Evolutionary conservation across 2,797 vertebrate genomes (phyloP), one percentile per base, ranked within the genome.

Genomic region (Arnoldichthys spilopterus): DNA sequence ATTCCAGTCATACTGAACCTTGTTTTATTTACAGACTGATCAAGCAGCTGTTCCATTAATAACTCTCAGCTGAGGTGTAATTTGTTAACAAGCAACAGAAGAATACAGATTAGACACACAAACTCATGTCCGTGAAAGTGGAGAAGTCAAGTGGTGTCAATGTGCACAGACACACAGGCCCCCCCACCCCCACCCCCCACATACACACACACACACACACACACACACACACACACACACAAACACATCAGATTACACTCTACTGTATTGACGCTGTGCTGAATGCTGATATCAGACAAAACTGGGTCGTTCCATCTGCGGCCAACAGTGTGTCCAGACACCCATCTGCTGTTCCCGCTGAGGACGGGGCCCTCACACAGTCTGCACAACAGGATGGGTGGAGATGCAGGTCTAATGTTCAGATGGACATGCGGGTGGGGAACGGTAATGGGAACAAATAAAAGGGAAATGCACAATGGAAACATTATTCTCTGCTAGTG

Each of bases 361-460:
- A 77, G 69, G 43, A 54, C 34, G 43, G 16, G 54, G 37, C 32
- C 51, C 32, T 37, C 28, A 32, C n/a, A 37, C 51, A 43, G 22
- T 53, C 74, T 76, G 69, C 67, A 67, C 28, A 81, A 68, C 69
- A 81, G 79, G 74, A 81, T 68, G 69, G 69, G 79, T 77, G 62
- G 69, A 77, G 62, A 68, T 32, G 34, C 28, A 47, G 69, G 47
- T 71, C 75, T 30, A 76, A 66, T 26, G 40, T 56, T 75, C 22
- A 34, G 18, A 66, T 53, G 47, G n/a, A 53, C 47, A 28, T n/a
- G 43, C 47, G 40, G 32, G 28, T 34, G 58, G 37, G 15, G 22
- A 12, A 47, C 11, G 4, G 26, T 75, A 53, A 24, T 40, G 20
- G 58, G 12, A 76, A 56, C 26, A 58, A 64, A 71, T 47, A 16